A percentile compares a stretch with the other conserved stretches of the same genome.
Evolutionary conservation across 2,888 invertebrate species (phyloP).

Genomic region (Bruchidius siliquastri): DNA sequence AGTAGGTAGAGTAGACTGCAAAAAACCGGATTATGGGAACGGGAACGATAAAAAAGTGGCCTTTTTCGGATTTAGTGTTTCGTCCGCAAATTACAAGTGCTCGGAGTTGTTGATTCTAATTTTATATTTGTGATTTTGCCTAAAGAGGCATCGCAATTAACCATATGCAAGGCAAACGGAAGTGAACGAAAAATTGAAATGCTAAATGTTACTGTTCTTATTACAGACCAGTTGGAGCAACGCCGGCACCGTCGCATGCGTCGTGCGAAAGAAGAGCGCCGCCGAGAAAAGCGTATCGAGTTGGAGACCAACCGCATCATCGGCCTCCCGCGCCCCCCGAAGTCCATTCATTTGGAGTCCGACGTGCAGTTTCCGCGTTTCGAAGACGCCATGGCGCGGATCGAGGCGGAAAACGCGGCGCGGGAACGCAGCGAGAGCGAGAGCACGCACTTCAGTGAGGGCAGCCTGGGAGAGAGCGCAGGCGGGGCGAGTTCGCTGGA

Average conservation of each 20-base stretch:
- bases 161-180: too few species aligned
- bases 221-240: constrained; percentile 65
- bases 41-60: too few species aligned
- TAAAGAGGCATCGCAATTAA: too few species aligned
- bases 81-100: too few species aligned
- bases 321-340: constrained; percentile 57
- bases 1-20: too few species aligned
- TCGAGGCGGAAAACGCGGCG: constrained; percentile 35
- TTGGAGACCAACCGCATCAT: constrained; percentile 67
- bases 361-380: constrained; percentile 50
- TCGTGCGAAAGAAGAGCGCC: constrained; percentile 71
- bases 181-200: too few species aligned
- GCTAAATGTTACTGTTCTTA: background rate
- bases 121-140: too few species aligned
- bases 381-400: background rate
- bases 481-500: background rate
- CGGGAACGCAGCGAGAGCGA: constrained; percentile 31
- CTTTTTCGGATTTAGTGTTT: too few species aligned
- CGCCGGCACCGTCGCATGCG: constrained; percentile 65
- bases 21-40: too few species aligned
- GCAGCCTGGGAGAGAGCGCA: constrained; percentile 16
- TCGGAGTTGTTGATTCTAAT: too few species aligned
- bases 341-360: constrained; percentile 62
- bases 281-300: constrained; percentile 71
- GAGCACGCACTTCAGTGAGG: constrained; percentile 34